phyloP scores from a whole-genome alignment of 1,140 invertebrate genomes.

The Bradysia coprophila region DNA sequence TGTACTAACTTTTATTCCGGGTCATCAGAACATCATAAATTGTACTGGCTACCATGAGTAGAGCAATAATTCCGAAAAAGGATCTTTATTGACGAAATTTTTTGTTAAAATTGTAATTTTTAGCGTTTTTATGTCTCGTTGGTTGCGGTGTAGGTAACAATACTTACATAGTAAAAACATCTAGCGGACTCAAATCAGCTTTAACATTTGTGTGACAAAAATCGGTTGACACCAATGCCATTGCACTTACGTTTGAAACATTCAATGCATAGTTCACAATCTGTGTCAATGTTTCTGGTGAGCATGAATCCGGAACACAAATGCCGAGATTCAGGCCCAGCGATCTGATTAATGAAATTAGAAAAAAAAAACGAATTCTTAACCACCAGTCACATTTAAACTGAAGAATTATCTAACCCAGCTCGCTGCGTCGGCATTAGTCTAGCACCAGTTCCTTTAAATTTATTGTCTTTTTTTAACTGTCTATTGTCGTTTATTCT shows the following conservation, averaged over 20 bases:
- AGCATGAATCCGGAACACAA: slow-evolving; percentile 11
- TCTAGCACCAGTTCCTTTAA: no score
- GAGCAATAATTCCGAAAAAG: background rate
- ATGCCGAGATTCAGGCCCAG: slow-evolving; percentile 9
- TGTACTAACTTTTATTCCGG: background rate
- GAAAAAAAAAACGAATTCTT: no score
- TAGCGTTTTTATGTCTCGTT: background rate
- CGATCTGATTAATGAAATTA: slow-evolving; percentile 5
- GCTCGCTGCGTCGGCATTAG: no score
- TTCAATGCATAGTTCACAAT: slow-evolving; percentile 9
- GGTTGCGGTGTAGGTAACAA: background rate
- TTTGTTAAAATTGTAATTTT: background rate
- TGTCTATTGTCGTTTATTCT: no score
- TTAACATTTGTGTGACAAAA: slow-evolving; percentile 5
- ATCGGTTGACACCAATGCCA: slow-evolving; percentile 7
- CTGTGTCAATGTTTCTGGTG: slow-evolving; percentile 6
- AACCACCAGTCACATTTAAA: no score
- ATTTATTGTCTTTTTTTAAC: no score
- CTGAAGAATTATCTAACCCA: no score
- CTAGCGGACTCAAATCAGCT: slow-evolving; percentile 7
- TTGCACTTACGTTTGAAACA: slow-evolving; percentile 4
- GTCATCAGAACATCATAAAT: slow-evolving; percentile 1
- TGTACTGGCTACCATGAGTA: background rate
- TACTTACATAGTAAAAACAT: slow-evolving; percentile 17
- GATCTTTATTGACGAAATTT: no score